phyloP scores from a whole-genome alignment of 2,888 invertebrate genomes.

The Diplazon laetatorius region DNA sequence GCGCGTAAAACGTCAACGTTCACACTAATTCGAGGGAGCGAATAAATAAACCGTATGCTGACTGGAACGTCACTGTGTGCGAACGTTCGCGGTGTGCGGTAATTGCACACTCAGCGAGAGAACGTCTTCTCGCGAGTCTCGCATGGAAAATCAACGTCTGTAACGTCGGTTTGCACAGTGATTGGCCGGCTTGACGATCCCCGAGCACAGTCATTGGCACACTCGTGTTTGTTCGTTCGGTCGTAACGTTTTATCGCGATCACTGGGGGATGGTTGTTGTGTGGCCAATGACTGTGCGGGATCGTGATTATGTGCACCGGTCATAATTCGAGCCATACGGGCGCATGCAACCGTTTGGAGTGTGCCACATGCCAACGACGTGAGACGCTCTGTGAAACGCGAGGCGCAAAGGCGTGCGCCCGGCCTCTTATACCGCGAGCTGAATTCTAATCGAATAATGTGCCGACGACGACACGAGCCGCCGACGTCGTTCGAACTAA shows the following conservation, averaged over 20 bases:
- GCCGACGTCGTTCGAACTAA: conserved; percentile 9
- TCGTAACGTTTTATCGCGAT: no score
- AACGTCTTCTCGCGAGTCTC: conserved; percentile 32
- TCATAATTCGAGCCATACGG: neutral
- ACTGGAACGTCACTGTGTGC: neutral
- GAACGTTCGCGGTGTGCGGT: conserved; percentile 27
- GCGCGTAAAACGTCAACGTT: conserved; percentile 9
- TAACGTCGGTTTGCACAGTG: neutral
- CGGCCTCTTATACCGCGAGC: conserved; percentile 44
- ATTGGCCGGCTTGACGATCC: neutral
- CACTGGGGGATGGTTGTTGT: no score
- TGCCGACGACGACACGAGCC: conserved; percentile 40
- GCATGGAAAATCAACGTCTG: conserved; percentile 13
- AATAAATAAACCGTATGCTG: conserved; percentile 44
- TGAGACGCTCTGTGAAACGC: conserved; percentile 64
- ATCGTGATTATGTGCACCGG: conserved; percentile 5
- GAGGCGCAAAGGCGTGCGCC: conserved; percentile 60
- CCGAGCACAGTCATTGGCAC: neutral
- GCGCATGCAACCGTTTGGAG: conserved; percentile 55
- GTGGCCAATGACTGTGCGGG: conserved; percentile 5
- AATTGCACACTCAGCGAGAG: conserved; percentile 46
- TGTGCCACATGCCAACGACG: conserved; percentile 69
- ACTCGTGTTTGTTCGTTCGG: no score
- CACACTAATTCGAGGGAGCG: conserved; percentile 29
- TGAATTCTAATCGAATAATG: conserved; percentile 64